Evolutionary conservation across 2,888 invertebrate species (phyloP).

Genomic region (Chrysomela aeneicollis): DNA sequence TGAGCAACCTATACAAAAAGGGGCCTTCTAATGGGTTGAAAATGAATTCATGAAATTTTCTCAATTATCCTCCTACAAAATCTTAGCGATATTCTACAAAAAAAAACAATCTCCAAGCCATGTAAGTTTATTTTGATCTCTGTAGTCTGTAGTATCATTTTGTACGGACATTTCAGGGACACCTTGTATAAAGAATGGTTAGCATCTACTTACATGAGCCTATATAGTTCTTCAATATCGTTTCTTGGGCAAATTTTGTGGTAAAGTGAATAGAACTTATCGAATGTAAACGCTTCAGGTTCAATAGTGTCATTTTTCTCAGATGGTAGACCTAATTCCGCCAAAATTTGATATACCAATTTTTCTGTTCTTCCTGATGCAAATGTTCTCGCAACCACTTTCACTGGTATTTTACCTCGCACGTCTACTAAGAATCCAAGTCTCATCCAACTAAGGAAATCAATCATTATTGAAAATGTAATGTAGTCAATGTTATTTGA

Average conservation of each 20-base stretch:
- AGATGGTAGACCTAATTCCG: slow-evolving; percentile 91
- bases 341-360: slow-evolving; percentile 94
- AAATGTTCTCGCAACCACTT: slow-evolving; percentile 95
- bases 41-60: no score
- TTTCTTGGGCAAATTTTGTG: slow-evolving; percentile 99
- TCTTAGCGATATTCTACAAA: no score
- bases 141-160: no score
- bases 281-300: slow-evolving; percentile 93
- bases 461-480: neutral
- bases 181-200: neutral
- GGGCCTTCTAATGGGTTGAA: no score
- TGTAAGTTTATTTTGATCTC: no score
- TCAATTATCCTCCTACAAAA: no score
- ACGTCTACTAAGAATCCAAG: slow-evolving; percentile 93
- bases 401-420: slow-evolving; percentile 94
- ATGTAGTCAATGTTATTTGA: neutral
- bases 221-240: slow-evolving; percentile 97
- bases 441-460: slow-evolving; percentile 93
- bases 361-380: slow-evolving; percentile 99
- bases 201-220: slow-evolving; percentile 83
- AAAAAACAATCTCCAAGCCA: no score
- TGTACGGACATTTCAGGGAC: no score
- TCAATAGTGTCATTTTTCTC: slow-evolving; percentile 97
- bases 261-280: slow-evolving; percentile 97
- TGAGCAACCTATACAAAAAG: no score